Base-by-base conservation (phyloP, 2,113 vertebrate genomes). In the Kryptolebias marmoratus region DNA sequence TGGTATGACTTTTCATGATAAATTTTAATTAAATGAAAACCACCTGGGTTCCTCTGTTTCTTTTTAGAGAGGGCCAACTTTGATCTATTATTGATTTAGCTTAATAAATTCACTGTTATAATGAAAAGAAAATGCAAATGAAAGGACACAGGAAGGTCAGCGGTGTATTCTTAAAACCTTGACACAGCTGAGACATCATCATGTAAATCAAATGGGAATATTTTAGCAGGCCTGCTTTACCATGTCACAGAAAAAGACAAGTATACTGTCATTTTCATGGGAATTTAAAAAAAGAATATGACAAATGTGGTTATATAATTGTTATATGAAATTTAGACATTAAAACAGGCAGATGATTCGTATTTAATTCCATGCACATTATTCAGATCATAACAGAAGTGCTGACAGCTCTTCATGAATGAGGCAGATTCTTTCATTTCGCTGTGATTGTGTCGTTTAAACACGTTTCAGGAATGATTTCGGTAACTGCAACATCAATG, bases 61-160 rank as follows among this genome's bases (percentile, higher is more conserved):
- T 68, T 52, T 57, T 27, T 10, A 13, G 2, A 60, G 71, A 56
- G 67, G 69, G 49, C 48, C 15, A 32, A 59, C 70, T 64, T 60
- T 74, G 67, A 58, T 69, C 5, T 52, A n/a, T 72, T 59, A 81
- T 69, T 79, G 61, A 79, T 76, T 66, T 62, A 13, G 18, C 22
- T 50, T 39, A 69, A 69, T 72, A 69, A 64, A 81, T 65, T 61
- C 66, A 64, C n/a, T 0, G 15, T 67, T 32, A 15, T 71, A 62
- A 68, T 71, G 69, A 80, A 63, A 63, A 70, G 50, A 22, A 32
- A 27, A 79, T 76, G 72, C 58, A 75, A 72, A 83, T 68, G 31
- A 49, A 28, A 52, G 72, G 55, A 64, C 49, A 1, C 15, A 2
- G 11, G 64, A 75, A 75, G 73, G 76, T 76, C 12, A 45, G 18